These are phyloP conservation scores for Monomorium pharaonis DNA, from an alignment of 1,140 invertebrate species.

Conservation along the genomic window DNA sequence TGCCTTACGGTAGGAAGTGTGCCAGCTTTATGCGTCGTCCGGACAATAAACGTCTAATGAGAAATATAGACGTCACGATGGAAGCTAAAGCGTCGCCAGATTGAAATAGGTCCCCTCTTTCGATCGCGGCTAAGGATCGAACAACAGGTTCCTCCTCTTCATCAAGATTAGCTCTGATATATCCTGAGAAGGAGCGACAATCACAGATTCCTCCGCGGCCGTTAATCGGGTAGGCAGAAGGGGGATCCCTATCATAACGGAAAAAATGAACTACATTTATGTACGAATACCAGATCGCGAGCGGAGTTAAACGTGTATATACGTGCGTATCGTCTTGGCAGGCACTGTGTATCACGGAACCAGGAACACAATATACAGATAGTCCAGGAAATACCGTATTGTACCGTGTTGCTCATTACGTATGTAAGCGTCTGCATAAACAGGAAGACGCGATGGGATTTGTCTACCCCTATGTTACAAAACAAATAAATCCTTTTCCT, in stretches of 20 bases:
- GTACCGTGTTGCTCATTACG: background rate
- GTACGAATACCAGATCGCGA: conserved; percentile 9
- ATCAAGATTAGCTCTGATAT: conserved; percentile 28
- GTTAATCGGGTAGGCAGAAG: background rate
- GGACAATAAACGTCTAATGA: conserved; percentile 31
- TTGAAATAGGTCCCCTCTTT: background rate
- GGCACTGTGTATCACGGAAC: background rate
- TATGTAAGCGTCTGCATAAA: conserved; percentile 6
- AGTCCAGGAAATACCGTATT: background rate
- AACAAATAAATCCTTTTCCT: background rate
- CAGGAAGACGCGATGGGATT: background rate
- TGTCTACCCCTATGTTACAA: background rate
- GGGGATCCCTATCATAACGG: conserved; percentile 24
- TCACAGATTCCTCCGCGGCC: conserved; percentile 15
- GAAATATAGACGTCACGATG: conserved; percentile 16
- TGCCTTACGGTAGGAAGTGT: background rate
- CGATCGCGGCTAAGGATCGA: conserved; percentile 2
- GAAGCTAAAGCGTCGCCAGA: conserved; percentile 22
- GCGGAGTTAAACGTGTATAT: conserved; percentile 19
- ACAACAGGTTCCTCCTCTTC: conserved; percentile 15
- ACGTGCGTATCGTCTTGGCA: background rate
- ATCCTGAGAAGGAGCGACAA: conserved; percentile 39
- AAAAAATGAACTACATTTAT: conserved; percentile 32
- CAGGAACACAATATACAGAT: background rate
- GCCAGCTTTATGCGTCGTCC: background rate